phyloP scores from a whole-genome alignment of 1,140 invertebrate species.

The Charaxes varanes region DNA sequence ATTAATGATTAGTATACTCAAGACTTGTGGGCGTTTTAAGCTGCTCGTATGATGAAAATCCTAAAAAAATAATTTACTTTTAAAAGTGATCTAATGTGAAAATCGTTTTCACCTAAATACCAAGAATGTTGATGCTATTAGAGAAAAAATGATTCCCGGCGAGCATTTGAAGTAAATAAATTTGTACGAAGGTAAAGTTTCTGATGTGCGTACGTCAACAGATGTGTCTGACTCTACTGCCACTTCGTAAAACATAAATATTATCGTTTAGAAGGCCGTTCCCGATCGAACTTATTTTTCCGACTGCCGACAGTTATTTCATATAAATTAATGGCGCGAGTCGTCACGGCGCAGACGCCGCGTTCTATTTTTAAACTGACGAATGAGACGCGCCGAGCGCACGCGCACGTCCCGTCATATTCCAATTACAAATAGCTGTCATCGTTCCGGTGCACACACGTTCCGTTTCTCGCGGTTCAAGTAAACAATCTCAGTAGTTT shows the following conservation, averaged over 20 bases:
- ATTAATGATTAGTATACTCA: no score
- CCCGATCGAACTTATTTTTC: slow-evolving; percentile 69
- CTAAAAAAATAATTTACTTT: no score
- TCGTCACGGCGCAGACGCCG: slow-evolving; percentile 71
- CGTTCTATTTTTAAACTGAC: slow-evolving; percentile 71
- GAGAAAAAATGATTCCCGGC: slow-evolving; percentile 13
- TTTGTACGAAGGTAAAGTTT: slow-evolving; percentile 22
- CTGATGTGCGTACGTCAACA: slow-evolving; percentile 55
- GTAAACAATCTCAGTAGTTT: no score
- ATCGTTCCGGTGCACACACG: slow-evolving; percentile 49
- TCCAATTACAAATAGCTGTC: slow-evolving; percentile 72
- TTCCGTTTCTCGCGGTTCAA: slow-evolving; percentile 47
- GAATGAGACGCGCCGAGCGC: slow-evolving; percentile 69
- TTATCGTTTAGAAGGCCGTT: slow-evolving; percentile 67
- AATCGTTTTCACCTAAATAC: no score
- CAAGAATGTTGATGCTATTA: slow-evolving; percentile 12
- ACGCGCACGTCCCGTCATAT: slow-evolving; percentile 68
- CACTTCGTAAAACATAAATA: slow-evolving; percentile 71
- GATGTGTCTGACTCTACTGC: slow-evolving; percentile 35
- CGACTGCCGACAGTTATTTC: slow-evolving; percentile 72
- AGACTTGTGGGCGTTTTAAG: no score
- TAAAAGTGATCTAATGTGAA: no score
- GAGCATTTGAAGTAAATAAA: slow-evolving; percentile 22
- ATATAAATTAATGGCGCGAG: slow-evolving; percentile 73
- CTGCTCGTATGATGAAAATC: no score